These are phyloP conservation scores for Melanophora roralis DNA, from an alignment of 2,888 invertebrate species.

Conservation along the genomic window DNA sequence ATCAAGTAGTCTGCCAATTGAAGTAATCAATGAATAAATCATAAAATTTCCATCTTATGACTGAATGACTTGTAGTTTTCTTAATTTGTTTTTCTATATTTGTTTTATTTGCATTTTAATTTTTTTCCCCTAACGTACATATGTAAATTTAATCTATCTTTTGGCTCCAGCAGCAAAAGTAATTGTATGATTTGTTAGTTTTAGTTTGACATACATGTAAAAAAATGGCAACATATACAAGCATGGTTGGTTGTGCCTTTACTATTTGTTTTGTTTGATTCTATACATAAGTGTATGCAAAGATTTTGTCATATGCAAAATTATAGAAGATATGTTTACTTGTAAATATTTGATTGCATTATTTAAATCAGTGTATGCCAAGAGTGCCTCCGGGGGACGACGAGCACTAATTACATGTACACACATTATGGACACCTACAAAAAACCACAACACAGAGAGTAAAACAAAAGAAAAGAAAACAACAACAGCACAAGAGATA, in stretches of 20 bases:
- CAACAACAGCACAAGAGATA: too few species aligned
- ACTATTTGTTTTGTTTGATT: conserved; percentile 45
- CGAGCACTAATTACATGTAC: too few species aligned
- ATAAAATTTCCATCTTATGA: conserved; percentile 36
- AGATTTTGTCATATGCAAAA: conserved; percentile 50
- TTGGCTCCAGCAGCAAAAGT: background rate
- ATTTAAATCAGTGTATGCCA: conserved; percentile 41
- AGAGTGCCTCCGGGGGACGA: too few species aligned
- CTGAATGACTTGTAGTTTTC: conserved; percentile 22
- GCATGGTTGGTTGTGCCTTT: background rate
- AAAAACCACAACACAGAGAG: too few species aligned
- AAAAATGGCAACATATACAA: background rate
- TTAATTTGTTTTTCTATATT: background rate
- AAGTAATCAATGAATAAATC: conserved; percentile 61
- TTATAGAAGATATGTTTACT: conserved; percentile 47
- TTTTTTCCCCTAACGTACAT: background rate
- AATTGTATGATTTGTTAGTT: conserved; percentile 27
- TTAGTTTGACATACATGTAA: background rate
- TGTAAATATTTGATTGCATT: conserved; percentile 62
- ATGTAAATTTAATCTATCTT: too few species aligned
- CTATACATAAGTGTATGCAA: conserved; percentile 23
- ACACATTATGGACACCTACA: too few species aligned
- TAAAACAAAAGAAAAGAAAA: too few species aligned
- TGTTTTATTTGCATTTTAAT: conserved; percentile 22
- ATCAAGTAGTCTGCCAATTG: conserved; percentile 55